Percentiles rank a stretch among this genome's conserved stretches.
These are phyloP conservation scores for Drosophila merina DNA, from an alignment of 2,888 invertebrate genomes.

Conservation along the genomic window DNA sequence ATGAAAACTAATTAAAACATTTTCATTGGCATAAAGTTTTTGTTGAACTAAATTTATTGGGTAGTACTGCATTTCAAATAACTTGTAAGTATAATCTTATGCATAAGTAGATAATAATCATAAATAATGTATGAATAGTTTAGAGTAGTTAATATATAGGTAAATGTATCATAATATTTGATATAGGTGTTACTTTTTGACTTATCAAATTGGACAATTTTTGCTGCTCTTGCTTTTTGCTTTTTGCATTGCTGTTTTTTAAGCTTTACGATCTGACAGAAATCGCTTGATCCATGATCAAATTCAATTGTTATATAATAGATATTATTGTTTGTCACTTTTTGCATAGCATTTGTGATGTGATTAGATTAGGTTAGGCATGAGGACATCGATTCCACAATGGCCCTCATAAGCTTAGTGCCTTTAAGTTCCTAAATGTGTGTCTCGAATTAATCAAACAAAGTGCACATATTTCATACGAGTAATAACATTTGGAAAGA, in stretches of 20 bases:
- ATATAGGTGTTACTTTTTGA: constrained; percentile 33
- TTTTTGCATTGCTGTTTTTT: constrained; percentile 7
- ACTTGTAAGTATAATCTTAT: constrained; percentile 70
- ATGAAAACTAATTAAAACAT: constrained; percentile 80
- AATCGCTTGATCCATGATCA: constrained; percentile 69
- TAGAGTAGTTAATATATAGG: constrained; percentile 59
- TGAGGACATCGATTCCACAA: constrained; percentile 33
- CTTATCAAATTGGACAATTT: constrained; percentile 55
- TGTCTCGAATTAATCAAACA: constrained; percentile 59
- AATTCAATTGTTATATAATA: constrained; percentile 33
- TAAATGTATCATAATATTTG: constrained; percentile 49
- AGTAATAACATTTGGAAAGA: constrained; percentile 57
- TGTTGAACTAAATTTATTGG: constrained; percentile 86
- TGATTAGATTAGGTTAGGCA: constrained; percentile 17
- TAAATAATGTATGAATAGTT: constrained; percentile 50
- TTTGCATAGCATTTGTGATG: constrained; percentile 29
- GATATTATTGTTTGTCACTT: constrained; percentile 53
- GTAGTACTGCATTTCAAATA: constrained; percentile 84
- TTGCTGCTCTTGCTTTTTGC: constrained; percentile 20
- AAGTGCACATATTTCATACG: constrained; percentile 67
- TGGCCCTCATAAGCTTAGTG: constrained; percentile 46
- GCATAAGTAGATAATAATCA: constrained; percentile 55
- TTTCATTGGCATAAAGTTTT: constrained; percentile 81
- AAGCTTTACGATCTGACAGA: constrained; percentile 42
- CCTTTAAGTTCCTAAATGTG: constrained; percentile 33